phyloP scores from a whole-genome alignment of 2,797 vertebrate genomes.

The Carcharodon carcharias region DNA sequence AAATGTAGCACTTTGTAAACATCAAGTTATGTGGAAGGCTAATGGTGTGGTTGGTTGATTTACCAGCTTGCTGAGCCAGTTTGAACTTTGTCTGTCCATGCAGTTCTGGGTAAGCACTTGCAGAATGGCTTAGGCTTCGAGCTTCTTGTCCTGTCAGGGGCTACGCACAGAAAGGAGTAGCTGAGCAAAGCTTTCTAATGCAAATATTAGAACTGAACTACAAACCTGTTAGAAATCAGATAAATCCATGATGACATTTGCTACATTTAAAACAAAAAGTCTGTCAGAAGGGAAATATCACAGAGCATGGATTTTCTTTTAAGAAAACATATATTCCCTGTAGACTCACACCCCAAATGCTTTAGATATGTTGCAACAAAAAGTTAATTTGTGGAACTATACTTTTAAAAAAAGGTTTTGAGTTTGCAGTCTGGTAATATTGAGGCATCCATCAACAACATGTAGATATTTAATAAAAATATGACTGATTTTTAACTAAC shows the following conservation, averaged over 20 bases:
- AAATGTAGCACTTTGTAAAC: not conserved
- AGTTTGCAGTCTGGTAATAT: not conserved
- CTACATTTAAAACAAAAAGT: not conserved
- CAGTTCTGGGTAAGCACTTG: not conserved
- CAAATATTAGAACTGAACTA: not conserved
- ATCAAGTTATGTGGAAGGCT: not conserved
- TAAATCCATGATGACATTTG: not conserved
- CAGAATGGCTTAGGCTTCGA: not conserved
- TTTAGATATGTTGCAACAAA: not conserved
- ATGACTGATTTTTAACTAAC: not conserved
- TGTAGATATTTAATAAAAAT: not conserved
- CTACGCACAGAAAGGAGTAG: not conserved
- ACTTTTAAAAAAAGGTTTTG: not conserved
- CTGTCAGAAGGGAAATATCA: not conserved
- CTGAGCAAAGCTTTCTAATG: not conserved
- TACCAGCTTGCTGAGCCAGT: not conserved
- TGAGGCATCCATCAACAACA: not conserved
- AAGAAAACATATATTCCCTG: not conserved
- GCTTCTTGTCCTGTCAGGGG: not conserved
- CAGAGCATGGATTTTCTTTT: too few relatives aligned
- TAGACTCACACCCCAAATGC: not conserved
- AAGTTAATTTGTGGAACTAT: not conserved
- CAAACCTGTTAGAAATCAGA: not conserved
- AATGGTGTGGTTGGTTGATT: not conserved
- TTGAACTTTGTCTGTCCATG: not conserved